Evolutionary conservation across 2,888 invertebrate genomes (phyloP).

Genomic region (Troglohyphantes excavatus): DNA sequence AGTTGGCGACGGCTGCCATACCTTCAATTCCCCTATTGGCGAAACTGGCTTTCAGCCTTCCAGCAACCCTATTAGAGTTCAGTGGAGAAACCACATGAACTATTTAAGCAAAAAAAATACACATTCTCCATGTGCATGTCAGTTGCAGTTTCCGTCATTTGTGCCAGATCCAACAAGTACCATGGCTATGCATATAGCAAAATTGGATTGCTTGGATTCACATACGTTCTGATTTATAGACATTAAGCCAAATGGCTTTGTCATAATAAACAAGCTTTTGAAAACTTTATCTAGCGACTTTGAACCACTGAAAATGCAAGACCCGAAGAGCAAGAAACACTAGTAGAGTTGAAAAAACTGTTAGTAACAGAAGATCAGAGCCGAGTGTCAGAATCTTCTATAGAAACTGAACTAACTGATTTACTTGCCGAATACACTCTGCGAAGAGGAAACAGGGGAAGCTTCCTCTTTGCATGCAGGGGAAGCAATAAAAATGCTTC

Average conservation of each 20-base stretch:
- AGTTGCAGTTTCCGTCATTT: conserved; percentile 32
- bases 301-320: conserved; percentile 25
- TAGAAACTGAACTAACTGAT: neutral
- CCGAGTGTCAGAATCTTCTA: neutral
- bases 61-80: no score
- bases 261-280: conserved; percentile 20
- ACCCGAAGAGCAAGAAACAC: conserved; percentile 6
- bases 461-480: no score
- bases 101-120: conserved; percentile 29
- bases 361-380: conserved; percentile 24
- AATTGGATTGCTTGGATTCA: neutral
- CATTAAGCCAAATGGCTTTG: conserved; percentile 31
- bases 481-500: neutral
- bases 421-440: neutral
- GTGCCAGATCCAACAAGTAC: neutral
- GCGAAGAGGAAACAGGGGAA: neutral
- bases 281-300: conserved; percentile 26
- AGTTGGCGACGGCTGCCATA: no score
- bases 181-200: conserved; percentile 22
- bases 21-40: no score
- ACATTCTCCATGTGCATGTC: conserved; percentile 17
- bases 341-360: neutral
- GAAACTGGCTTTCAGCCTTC: no score
- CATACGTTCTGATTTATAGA: conserved; percentile 7
- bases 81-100: no score